Percentiles rank a stretch among this genome's conserved stretches.
phyloP scores from a whole-genome alignment of 30 jellyfish, hydroid and myxozoan genomes.

The Turritopsis rubra region DNA sequence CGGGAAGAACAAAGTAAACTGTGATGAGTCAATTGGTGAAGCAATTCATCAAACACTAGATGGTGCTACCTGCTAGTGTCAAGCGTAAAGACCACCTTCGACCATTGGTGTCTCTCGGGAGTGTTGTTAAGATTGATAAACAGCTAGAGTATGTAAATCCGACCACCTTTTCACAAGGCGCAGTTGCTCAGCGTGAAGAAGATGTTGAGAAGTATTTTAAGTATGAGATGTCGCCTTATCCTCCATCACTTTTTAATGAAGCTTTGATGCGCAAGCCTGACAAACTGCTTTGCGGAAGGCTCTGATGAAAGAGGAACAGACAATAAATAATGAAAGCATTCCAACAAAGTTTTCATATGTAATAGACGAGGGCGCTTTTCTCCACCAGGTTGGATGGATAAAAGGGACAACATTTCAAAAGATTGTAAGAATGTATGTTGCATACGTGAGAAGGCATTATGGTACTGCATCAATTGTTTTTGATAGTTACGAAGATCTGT shows the following conservation, averaged over 20 bases:
- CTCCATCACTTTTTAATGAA: neutral
- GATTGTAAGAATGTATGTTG: slow-evolving; percentile 18
- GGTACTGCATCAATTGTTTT: slow-evolving; percentile 32
- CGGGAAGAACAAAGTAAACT: slow-evolving; percentile 29
- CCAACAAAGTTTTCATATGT: neutral
- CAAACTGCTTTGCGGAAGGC: neutral
- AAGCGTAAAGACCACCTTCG: neutral
- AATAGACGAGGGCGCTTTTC: neutral
- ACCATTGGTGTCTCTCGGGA: neutral
- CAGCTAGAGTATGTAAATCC: slow-evolving; percentile 24
- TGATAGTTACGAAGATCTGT: slow-evolving; percentile 34
- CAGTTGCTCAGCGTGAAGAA: slow-evolving; percentile 33
- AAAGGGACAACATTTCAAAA: neutral
- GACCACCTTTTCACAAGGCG: slow-evolving; percentile 37
- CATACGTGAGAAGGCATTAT: slow-evolving; percentile 21
- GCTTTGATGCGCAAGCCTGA: slow-evolving; percentile 4
- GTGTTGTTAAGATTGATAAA: slow-evolving; percentile 16
- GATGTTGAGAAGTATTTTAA: slow-evolving; percentile 28
- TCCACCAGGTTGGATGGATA: neutral
- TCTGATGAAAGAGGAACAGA: neutral
- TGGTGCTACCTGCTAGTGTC: neutral
- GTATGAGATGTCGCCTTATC: slow-evolving; percentile 36
- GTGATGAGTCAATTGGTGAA: slow-evolving; percentile 25
- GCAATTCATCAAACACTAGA: neutral
- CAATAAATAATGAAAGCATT: neutral